phyloP scores from a whole-genome alignment of 2,888 invertebrate genomes.

The Dryobotodes eremita region DNA sequence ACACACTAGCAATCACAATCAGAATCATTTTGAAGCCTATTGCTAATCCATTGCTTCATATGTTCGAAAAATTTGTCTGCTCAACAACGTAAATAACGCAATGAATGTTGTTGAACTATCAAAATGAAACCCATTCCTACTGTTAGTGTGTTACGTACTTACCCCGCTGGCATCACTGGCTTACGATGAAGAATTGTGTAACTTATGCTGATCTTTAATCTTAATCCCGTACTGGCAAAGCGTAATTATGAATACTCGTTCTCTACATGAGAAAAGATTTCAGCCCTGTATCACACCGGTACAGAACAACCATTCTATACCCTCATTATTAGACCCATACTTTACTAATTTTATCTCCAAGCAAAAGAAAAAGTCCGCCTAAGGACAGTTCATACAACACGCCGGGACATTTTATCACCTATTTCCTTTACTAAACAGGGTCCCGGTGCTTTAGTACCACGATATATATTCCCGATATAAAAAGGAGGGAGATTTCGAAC shows the following conservation, averaged over 20 bases:
- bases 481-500: slow-evolving; percentile 79
- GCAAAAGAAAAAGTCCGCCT: slow-evolving; percentile 7
- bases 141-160: no score
- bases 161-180: no score
- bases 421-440: slow-evolving; percentile 55
- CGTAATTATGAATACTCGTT: not conserved
- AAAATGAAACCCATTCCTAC: no score
- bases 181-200: no score
- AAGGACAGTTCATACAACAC: slow-evolving; percentile 42
- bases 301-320: not conserved
- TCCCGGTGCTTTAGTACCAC: slow-evolving; percentile 49
- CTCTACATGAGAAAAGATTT: not conserved
- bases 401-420: slow-evolving; percentile 48
- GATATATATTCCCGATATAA: slow-evolving; percentile 74
- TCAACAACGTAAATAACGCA: no score
- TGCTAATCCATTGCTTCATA: no score
- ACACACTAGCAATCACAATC: no score
- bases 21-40: no score
- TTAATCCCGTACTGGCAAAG: not conserved
- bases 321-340: slow-evolving; percentile 21
- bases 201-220: not conserved
- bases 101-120: no score
- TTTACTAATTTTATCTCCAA: slow-evolving; percentile 14
- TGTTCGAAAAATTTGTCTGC: no score
- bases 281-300: not conserved